Evolutionary conservation across 2,113 vertebrate genomes (phyloP).

Genomic region (Gobius niger): DNA sequence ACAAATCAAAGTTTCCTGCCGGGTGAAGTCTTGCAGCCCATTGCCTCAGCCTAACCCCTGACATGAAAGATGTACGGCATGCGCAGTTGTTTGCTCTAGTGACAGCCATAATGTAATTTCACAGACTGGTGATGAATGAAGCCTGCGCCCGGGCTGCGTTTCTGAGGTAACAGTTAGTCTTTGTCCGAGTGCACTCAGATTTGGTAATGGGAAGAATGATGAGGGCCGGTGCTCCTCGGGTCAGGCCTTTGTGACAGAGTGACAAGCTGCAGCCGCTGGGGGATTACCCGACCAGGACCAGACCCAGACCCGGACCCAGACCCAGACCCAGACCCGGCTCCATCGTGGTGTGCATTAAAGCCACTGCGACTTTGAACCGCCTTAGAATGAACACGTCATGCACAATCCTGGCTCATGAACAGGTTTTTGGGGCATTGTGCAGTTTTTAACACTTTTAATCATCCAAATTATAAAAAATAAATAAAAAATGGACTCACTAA

Average conservation of each 20-base stretch:
- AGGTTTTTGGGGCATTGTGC: no score
- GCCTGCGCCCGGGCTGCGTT: slow-evolving; percentile 13
- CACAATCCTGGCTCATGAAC: no score
- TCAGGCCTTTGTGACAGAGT: slow-evolving; percentile 34
- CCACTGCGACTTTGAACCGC: no score
- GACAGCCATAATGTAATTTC: slow-evolving; percentile 33
- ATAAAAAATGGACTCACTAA: no score
- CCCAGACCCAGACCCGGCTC: no score
- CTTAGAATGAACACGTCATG: no score
- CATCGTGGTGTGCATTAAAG: no score
- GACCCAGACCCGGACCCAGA: no score
- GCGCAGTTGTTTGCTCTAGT: slow-evolving; percentile 26
- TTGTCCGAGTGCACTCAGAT: slow-evolving; percentile 23
- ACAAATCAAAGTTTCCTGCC: no score
- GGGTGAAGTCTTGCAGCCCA: background rate
- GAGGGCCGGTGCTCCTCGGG: background rate
- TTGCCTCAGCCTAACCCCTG: background rate
- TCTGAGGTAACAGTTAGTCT: slow-evolving; percentile 24
- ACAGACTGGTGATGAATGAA: slow-evolving; percentile 23
- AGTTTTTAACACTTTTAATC: no score
- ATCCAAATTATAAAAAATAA: no score
- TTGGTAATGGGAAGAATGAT: slow-evolving; percentile 32
- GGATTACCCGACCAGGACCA: slow-evolving; percentile 7
- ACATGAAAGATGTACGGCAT: slow-evolving; percentile 25
- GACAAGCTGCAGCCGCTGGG: slow-evolving; percentile 20